phyloP scores from a whole-genome alignment of 2,888 invertebrate genomes.

The Torymus tubicola region DNA sequence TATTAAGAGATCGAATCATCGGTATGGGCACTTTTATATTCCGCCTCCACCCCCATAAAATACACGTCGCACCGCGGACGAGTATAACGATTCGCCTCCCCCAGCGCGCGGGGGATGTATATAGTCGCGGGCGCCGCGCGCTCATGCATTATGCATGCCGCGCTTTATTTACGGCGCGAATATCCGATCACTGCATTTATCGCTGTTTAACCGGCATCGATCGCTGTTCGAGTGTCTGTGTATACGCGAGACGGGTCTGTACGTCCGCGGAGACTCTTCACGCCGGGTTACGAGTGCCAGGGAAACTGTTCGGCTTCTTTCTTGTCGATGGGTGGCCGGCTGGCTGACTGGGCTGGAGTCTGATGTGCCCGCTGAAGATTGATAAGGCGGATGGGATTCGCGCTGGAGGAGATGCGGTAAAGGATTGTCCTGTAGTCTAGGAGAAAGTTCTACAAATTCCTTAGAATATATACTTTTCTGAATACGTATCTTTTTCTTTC shows the following conservation, averaged over 20 bases:
- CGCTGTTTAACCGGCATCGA: constrained; percentile 60
- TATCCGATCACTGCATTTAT: constrained; percentile 61
- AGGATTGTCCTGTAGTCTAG: too few species aligned
- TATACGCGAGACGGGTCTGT: too few species aligned
- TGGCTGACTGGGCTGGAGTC: too few species aligned
- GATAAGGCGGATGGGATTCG: not conserved
- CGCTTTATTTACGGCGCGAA: constrained; percentile 60
- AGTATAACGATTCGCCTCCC: constrained; percentile 7
- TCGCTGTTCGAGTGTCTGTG: not conserved
- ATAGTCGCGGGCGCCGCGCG: not conserved
- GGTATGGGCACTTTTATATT: constrained; percentile 14
- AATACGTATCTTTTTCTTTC: too few species aligned
- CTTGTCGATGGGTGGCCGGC: not conserved
- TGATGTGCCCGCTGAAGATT: not conserved
- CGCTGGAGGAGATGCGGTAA: too few species aligned
- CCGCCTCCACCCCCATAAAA: not conserved
- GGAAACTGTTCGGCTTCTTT: constrained; percentile 11
- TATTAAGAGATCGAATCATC: constrained; percentile 22
- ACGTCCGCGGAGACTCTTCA: not conserved
- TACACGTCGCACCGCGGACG: not conserved
- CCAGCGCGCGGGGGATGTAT: not conserved
- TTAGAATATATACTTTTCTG: too few species aligned
- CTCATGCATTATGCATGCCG: constrained; percentile 59
- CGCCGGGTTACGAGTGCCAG: constrained; percentile 8
- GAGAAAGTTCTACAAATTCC: too few species aligned